Evolutionary conservation across 2,888 invertebrate genomes (phyloP), one percentile per base, ranked within the genome.

Genomic region (Oligia fasciuncula): DNA sequence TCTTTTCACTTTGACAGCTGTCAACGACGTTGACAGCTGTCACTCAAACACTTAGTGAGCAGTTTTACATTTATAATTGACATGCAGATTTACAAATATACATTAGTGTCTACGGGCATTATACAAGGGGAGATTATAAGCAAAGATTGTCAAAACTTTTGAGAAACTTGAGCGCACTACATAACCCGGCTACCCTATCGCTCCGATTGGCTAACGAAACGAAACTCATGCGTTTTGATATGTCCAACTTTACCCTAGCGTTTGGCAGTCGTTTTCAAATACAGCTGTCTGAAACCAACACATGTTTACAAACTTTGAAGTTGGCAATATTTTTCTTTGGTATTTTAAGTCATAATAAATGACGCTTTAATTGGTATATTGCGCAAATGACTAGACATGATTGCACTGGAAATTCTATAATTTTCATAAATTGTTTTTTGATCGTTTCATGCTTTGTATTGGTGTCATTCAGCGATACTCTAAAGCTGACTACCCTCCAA

Each of bases 161-260:
- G 89, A 92, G 91, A 89, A 90, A 83, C 81, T 57, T 54, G 89
- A 88, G 85, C 84, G 84, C 87, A 86, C 88, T 88, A 83, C 84
- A 88, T 91, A 94, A 94, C 93, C 95, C 93, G 92, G 91, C 91
- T 94, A 95, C 91, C 92, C 93, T 92, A 93, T 93, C 94, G 90
- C 91, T 88, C 91, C 92, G 93, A 92, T 91, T 91, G 90, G 83
- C 88, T 86, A 89, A 90, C 88, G 87, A 91, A 90, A 87, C 81
- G 72, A 71, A 79, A 86, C 79, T 88, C 86, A 88, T 88, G 86
- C 88, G 84, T 89, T 91, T 90, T 95, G 95, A 95, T 95, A 94
- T 95, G 95, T 95, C 91, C 92, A 81, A 89, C 89, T 87, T 91
- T 93, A 93, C 92, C 93, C 92, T 93, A 91, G 71, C 80, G 65